phyloP scores from a whole-genome alignment of 2,888 invertebrate species.

The Chrysolina oricalcia region DNA sequence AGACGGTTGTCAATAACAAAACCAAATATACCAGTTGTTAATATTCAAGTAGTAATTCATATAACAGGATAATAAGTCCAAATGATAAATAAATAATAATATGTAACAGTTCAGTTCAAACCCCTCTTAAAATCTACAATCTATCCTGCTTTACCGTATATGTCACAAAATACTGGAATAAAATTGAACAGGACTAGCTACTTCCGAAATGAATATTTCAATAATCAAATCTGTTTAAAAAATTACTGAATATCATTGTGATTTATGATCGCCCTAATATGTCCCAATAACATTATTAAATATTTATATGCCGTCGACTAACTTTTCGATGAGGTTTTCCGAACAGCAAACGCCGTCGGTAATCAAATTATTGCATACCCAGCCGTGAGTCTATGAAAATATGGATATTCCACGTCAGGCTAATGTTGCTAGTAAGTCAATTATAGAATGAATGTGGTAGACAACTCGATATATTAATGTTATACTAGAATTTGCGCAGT shows the following conservation, averaged over 20 bases:
- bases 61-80: no score
- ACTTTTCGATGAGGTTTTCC: neutral
- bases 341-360: neutral
- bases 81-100: no score
- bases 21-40: no score
- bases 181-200: neutral
- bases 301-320: neutral
- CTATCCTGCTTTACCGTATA: no score
- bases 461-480: neutral
- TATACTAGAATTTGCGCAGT: neutral
- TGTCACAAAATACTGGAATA: no score
- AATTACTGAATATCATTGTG: neutral
- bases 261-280: neutral
- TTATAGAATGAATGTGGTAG: neutral
- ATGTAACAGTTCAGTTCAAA: no score
- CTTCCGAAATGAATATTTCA: neutral
- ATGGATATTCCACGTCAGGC: neutral
- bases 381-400: neutral
- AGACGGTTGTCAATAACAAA: no score
- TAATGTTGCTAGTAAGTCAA: neutral
- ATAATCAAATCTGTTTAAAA: neutral
- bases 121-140: no score
- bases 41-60: no score
- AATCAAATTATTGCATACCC: conserved; percentile 4
- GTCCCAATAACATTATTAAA: neutral